These are phyloP conservation scores for Drosophila suboccidentalis DNA, from an alignment of 2,888 invertebrate genomes.

Conservation along the genomic window DNA sequence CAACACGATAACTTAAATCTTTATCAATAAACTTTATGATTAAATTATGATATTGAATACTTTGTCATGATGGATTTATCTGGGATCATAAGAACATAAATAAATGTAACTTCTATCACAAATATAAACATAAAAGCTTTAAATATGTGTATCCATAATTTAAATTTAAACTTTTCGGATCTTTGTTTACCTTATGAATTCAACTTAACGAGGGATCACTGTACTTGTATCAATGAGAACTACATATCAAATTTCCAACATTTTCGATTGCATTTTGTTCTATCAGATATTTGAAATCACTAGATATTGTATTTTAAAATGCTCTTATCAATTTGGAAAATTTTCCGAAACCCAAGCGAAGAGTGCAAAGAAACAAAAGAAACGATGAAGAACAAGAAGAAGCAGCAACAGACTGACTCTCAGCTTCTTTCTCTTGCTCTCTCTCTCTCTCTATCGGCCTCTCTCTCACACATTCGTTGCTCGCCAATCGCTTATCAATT, in stretches of 20 bases:
- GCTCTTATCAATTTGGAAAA: slow-evolving; percentile 51
- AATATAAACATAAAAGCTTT: too few relatives aligned
- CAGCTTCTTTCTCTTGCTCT: slow-evolving; percentile 1
- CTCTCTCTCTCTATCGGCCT: background rate
- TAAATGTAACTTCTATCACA: too few relatives aligned
- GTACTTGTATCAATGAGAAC: background rate
- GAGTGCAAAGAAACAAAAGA: slow-evolving; percentile 29
- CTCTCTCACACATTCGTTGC: slow-evolving; percentile 4
- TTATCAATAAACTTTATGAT: too few relatives aligned
- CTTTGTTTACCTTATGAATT: too few relatives aligned
- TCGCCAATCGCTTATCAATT: slow-evolving; percentile 40
- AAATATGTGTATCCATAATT: too few relatives aligned
- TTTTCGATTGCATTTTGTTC: slow-evolving; percentile 1
- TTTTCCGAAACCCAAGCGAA: slow-evolving; percentile 48
- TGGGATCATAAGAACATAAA: too few relatives aligned
- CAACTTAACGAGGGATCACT: background rate
- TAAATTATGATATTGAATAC: too few relatives aligned
- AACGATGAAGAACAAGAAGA: slow-evolving; percentile 13
- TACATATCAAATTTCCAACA: background rate
- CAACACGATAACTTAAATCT: background rate
- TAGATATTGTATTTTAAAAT: slow-evolving; percentile 1
- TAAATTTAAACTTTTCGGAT: too few relatives aligned
- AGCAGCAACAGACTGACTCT: slow-evolving; percentile 14
- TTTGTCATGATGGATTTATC: too few relatives aligned
- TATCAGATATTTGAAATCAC: slow-evolving; percentile 9